Base-by-base conservation (phyloP, 2,888 invertebrate genomes). In the Metacarcinus magister region DNA sequence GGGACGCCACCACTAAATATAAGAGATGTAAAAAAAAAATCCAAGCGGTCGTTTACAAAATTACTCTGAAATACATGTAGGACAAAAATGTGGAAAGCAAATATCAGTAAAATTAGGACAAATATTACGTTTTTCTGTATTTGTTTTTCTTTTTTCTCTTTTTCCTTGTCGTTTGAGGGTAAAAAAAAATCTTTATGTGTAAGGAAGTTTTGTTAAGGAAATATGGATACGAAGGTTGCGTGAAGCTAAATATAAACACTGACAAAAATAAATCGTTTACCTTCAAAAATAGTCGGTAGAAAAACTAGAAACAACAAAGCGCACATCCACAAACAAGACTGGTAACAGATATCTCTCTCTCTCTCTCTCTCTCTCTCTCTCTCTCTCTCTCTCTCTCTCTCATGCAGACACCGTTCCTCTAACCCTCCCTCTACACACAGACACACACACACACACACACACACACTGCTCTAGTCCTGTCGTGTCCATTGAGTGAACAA, bases 391-490 rank as follows among this genome's bases (percentile, higher is more conserved):
- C 28, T 82, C 82, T 32, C 82, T 32, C 32, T 82, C 10, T 82
- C 32, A 13, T 23, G 23, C 67, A 67, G 7, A 23, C 23, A 67
- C 67, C n/a, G 4, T 67, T n/a, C 67, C 23, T n/a, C 67, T 23
- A 67, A n/a, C 32, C 32, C 82, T 32, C 23, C 32, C 28, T 23
- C 82, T 82, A 32, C 82, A 82, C 82, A 82, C 82, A 82, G 32
- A 82, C 82, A 82, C 82, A 82, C 82, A 82, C 82, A 82, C 82
- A 82, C 82, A 82, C 82, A 32, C 32, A 82, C 32, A 82, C 82
- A 82, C 82, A 82, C 82, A 82, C 28, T 5, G 7, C 10, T 82
- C 32, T 28, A 32, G 82, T 5, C 32, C 13, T 82, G 82, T 82
- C 28, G 82, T 82, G 82, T 82, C 32, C 28, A 82, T 8, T 82